Base-by-base conservation (phyloP, 2,113 vertebrate species). In the Australoheros scitulus region DNA sequence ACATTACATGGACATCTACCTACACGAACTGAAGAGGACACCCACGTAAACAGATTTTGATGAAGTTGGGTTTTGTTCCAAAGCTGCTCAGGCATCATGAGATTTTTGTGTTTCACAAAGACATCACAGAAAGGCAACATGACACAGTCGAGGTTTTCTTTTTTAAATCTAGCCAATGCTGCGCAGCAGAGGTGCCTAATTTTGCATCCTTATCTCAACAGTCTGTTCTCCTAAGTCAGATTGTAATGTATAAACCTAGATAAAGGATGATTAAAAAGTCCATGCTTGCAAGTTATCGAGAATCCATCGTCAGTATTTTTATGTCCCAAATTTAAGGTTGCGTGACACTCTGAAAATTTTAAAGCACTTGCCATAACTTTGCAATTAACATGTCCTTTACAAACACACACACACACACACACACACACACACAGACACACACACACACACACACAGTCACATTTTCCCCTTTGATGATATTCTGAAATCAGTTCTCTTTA, bases 401-500 rank as follows among this genome's bases (percentile, higher is more conserved):
- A 74, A 34, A 41, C 68, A 68, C 36, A 61, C 60, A 68, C 74
- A 55, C 14, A 74, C n/a, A 47, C 61, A 77, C 34, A 29, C 84
- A 80, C 1, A 24, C 61, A 36, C 26, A 26, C 26, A 85, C 38
- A 74, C 29, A 41, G 63, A 68, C 36, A 61, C 60, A 85, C 38
- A 74, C 29, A 41, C 68, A 68, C 36, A 61, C 60, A 29, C 84
- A 80, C 1, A 24, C 56, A 36, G 47, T 72, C 68, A 72, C 68
- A 72, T 55, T 41, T 70, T 80, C 41, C 59, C 63, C 85, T 86
- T 84, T 90, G 93, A 95, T 89, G 90, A 87, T 91, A 81, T 92
- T 93, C 61, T 84, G 76, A 93, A 93, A 91, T 91, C 87, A 76
- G 56, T 77, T 36, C 72, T 91, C 85, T 95, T 90, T 94, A 94